A percentile compares a stretch with the other conserved stretches of the same genome.
Evolutionary conservation across 2,888 invertebrate genomes (phyloP).

Genomic region (Tineola bisselliella): DNA sequence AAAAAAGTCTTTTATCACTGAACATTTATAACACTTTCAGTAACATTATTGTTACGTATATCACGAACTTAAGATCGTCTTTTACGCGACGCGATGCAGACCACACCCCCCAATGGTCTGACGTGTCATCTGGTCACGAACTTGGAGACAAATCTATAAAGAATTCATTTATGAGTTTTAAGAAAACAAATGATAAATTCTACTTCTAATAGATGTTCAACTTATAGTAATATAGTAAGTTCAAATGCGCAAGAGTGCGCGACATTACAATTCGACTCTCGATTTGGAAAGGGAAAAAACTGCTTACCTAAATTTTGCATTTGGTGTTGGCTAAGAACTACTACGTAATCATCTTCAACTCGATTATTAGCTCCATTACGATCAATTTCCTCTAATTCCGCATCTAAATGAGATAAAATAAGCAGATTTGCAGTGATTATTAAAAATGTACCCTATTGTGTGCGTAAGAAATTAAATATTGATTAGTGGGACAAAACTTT

Average conservation of each 20-base stretch:
- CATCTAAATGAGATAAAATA: too few relatives aligned
- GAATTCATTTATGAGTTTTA: too few relatives aligned
- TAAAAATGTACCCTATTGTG: too few relatives aligned
- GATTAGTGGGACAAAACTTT: slow-evolving; percentile 13
- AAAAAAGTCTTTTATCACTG: background rate
- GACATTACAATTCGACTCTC: too few relatives aligned
- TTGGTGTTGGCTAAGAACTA: slow-evolving; percentile 50
- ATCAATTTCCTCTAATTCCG: slow-evolving; percentile 21
- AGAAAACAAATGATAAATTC: too few relatives aligned
- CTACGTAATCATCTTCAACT: slow-evolving; percentile 34
- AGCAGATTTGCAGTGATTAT: too few relatives aligned
- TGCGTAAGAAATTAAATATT: too few relatives aligned
- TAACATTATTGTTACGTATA: background rate
- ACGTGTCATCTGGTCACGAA: slow-evolving; percentile 42
- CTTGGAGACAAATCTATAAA: slow-evolving; percentile 39
- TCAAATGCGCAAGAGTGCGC: too few relatives aligned
- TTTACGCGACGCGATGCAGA: slow-evolving; percentile 22
- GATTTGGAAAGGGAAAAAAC: too few relatives aligned
- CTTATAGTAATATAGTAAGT: too few relatives aligned
- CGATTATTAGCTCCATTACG: slow-evolving; percentile 23
- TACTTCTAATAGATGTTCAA: too few relatives aligned
- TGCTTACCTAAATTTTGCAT: slow-evolving; percentile 48
- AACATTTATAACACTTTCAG: background rate
- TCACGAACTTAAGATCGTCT: background rate
- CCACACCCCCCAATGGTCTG: slow-evolving; percentile 40